A percentile compares a stretch with the other conserved stretches of the same genome.
phyloP scores from a whole-genome alignment of 2,113 vertebrate species.

The Phrynosoma blainvillii region DNA sequence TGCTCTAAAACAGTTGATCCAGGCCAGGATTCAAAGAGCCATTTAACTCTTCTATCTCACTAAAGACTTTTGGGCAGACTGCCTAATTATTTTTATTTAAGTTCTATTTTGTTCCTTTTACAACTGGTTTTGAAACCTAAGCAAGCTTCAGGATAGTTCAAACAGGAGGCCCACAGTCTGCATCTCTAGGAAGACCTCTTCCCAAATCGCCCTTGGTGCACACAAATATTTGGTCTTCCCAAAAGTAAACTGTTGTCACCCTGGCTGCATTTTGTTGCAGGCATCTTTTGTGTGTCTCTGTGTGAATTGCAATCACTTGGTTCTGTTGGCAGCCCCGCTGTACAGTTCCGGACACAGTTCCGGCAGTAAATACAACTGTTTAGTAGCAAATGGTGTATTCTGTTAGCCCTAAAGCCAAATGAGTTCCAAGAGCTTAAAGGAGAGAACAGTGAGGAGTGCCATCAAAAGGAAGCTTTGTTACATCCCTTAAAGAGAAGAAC shows the following conservation, averaged over 20 bases:
- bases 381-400: slow-evolving; percentile 26
- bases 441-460: slow-evolving; percentile 44
- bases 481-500: slow-evolving; percentile 43
- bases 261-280: neutral
- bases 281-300: neutral
- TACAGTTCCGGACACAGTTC: neutral
- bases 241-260: neutral
- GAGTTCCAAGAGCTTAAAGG: slow-evolving; percentile 22
- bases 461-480: slow-evolving; percentile 62
- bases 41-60: neutral
- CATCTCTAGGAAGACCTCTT: neutral
- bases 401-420: slow-evolving; percentile 41
- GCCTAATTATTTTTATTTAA: too few relatives aligned
- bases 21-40: neutral
- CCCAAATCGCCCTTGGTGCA: neutral
- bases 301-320: slow-evolving; percentile 21
- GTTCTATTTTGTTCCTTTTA: too few relatives aligned
- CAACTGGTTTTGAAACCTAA: neutral
- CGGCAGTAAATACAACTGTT: neutral
- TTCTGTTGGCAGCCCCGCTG: neutral
- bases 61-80: neutral
- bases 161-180: too few relatives aligned
- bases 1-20: too few relatives aligned
- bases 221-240: neutral
- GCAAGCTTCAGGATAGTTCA: neutral